Conservation (phyloP, 1,140 invertebrate genomes). For the Eriocheir sinensis region DNA sequence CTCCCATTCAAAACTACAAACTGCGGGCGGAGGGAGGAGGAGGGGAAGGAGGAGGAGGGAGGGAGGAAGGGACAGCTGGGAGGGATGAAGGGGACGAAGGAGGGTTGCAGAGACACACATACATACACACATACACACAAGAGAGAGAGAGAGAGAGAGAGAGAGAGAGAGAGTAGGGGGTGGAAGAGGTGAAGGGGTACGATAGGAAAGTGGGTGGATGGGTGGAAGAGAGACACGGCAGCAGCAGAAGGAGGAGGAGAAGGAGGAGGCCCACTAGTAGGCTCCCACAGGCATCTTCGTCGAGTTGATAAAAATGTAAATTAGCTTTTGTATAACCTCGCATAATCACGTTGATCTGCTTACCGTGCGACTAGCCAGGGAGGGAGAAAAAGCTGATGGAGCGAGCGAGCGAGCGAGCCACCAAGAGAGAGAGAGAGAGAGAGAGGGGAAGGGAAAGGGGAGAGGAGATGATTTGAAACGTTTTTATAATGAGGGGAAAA, state of each 20-base stretch:
- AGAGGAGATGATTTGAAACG: constrained; percentile 68
- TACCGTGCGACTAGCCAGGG: constrained; percentile 66
- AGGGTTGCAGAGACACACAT: constrained; percentile 32
- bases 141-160: background rate
- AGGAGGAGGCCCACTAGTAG: background rate
- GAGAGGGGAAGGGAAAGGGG: constrained; percentile 10
- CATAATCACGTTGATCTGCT: constrained; percentile 74
- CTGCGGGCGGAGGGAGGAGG: background rate
- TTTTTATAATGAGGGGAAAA: constrained; percentile 76
- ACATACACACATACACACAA: too few relatives aligned
- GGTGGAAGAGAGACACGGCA: background rate
- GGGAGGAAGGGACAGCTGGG: background rate
- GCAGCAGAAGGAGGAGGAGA: background rate
- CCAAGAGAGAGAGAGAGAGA: constrained; percentile 39
- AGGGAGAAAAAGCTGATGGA: constrained; percentile 42
- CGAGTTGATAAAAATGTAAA: constrained; percentile 72
- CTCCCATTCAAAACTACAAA: constrained; percentile 29
- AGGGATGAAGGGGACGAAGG: background rate
- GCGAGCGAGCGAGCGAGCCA: constrained; percentile 40
- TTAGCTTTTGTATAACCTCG: constrained; percentile 73
- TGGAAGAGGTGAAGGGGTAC: too few relatives aligned
- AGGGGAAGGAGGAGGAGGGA: background rate
- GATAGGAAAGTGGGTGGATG: background rate
- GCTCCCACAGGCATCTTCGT: constrained; percentile 35
- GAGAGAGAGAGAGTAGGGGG: background rate